Conservation (phyloP, 2,888 invertebrate genomes). For the Agonopterix subpropinquella region DNA sequence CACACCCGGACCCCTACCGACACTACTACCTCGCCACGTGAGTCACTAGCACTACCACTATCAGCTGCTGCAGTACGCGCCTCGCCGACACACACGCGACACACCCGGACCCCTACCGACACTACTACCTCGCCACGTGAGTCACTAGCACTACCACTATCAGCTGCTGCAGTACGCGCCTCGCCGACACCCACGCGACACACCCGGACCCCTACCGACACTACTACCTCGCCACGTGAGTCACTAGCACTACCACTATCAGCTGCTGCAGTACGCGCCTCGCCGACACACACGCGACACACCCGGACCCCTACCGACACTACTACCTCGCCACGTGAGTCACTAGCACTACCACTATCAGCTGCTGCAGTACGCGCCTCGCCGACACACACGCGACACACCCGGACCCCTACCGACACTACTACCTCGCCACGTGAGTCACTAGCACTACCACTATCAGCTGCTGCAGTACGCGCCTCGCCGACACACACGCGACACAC, state of each 20-base stretch:
- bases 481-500: conserved; percentile 19
- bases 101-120: conserved; percentile 29
- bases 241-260: conserved; percentile 8
- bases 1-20: conserved; percentile 28
- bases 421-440: conserved; percentile 52
- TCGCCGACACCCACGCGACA: conserved; percentile 22
- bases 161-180: conserved; percentile 40
- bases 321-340: conserved; percentile 55
- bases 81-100: conserved; percentile 22
- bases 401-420: conserved; percentile 35
- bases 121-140: conserved; percentile 52
- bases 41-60: conserved; percentile 18
- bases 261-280: conserved; percentile 41
- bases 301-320: conserved; percentile 32
- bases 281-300: conserved; percentile 19
- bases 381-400: conserved; percentile 19
- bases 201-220: conserved; percentile 32
- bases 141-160: conserved; percentile 15
- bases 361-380: conserved; percentile 40
- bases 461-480: conserved; percentile 40
- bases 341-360: too few species aligned
- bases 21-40: conserved; percentile 52
- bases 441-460: neutral
- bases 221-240: conserved; percentile 52
- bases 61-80: conserved; percentile 42